Percentiles rank a stretch among this genome's conserved stretches.
These are phyloP conservation scores for Cremastinae sp. DNA, from an alignment of 2,888 invertebrate species.

Conservation along the genomic window DNA sequence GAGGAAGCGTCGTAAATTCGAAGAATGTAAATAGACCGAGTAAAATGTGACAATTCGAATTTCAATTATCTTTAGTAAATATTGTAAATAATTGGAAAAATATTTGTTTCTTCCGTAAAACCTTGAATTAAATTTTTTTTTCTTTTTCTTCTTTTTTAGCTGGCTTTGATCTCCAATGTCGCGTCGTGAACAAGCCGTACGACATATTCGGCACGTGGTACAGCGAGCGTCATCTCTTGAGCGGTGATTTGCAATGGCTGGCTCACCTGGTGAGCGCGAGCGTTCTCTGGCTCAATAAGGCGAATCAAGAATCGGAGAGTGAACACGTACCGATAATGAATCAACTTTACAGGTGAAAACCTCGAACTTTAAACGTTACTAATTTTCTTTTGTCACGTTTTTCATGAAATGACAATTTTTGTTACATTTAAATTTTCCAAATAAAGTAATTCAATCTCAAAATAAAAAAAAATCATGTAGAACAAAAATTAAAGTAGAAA, in stretches of 20 bases:
- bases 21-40: too few relatives aligned
- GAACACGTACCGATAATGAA: slow-evolving; percentile 90
- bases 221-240: slow-evolving; percentile 89
- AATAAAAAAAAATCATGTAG: too few relatives aligned
- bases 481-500: too few relatives aligned
- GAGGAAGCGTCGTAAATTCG: too few relatives aligned
- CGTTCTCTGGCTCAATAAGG: slow-evolving; percentile 90
- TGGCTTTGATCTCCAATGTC: slow-evolving; percentile 86
- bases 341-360: slow-evolving; percentile 82
- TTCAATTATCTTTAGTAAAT: background rate
- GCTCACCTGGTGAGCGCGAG: slow-evolving; percentile 88
- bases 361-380: background rate
- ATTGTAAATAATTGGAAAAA: background rate
- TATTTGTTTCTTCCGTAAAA: background rate
- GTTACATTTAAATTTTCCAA: background rate
- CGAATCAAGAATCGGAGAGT: slow-evolving; percentile 89
- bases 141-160: slow-evolving; percentile 77
- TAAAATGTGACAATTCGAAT: too few relatives aligned
- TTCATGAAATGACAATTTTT: background rate
- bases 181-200: slow-evolving; percentile 91
- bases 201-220: slow-evolving; percentile 96
- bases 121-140: slow-evolving; percentile 1
- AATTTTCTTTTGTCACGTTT: background rate
- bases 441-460: too few relatives aligned
- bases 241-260: slow-evolving; percentile 91